phyloP scores from a whole-genome alignment of 2,113 vertebrate species.

The Synchiropus splendidus region DNA sequence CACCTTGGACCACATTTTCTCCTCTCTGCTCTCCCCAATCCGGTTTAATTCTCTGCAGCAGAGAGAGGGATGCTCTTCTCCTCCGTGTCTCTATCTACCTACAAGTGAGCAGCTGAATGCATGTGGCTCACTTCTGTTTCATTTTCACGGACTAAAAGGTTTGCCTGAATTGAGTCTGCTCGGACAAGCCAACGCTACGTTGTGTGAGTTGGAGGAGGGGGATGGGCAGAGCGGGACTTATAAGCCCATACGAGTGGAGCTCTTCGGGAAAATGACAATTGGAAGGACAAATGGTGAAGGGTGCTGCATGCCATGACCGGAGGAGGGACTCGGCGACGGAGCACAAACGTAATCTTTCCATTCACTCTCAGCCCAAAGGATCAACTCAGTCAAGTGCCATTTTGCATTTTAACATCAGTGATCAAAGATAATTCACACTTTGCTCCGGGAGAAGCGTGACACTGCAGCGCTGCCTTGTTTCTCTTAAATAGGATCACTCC shows the following conservation, averaged over 20 bases:
- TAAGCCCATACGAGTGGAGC: conserved; percentile 1
- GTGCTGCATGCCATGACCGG: background rate
- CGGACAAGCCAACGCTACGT: conserved; percentile 3
- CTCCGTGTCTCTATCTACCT: conserved; percentile 46
- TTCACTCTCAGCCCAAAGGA: conserved; percentile 26
- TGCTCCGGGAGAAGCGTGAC: conserved; percentile 28
- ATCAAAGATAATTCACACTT: conserved; percentile 31
- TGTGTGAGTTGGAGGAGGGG: conserved; percentile 16
- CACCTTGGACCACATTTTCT: conserved; percentile 69
- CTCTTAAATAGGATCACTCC: conserved; percentile 44
- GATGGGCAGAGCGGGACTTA: background rate
- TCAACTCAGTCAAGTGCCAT: conserved; percentile 30
- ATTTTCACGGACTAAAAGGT: conserved; percentile 37
- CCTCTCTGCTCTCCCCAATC: conserved; percentile 57
- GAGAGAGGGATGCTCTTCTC: conserved; percentile 36
- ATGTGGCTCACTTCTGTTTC: conserved; percentile 27
- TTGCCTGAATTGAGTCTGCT: conserved; percentile 18
- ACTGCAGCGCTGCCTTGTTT: conserved; percentile 29
- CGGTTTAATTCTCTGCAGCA: conserved; percentile 64
- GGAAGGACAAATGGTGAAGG: conserved; percentile 13
- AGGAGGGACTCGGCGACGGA: conserved; percentile 1
- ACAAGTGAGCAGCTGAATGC: conserved; percentile 35
- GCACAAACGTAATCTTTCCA: conserved; percentile 14
- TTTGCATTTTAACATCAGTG: conserved; percentile 26
- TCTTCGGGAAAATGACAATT: conserved; percentile 5